Conservation (phyloP, 2,797 vertebrate genomes). For the Phataginus tetradactyla region DNA sequence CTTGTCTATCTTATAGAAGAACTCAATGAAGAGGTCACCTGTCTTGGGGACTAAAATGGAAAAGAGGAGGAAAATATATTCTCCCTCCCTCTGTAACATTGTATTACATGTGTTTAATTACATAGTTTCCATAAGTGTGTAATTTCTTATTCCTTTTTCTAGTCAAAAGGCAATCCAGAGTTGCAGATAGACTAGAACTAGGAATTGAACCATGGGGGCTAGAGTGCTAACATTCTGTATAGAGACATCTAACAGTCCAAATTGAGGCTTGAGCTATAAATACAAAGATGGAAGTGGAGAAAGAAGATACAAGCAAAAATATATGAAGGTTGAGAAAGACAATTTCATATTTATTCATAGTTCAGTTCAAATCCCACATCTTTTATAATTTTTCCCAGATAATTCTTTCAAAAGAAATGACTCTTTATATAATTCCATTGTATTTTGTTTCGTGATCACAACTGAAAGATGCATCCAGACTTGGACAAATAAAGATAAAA, state of each 20-base stretch:
- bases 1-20: neutral
- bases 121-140: neutral
- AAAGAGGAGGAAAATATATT: neutral
- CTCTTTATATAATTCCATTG: neutral
- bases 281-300: neutral
- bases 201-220: neutral
- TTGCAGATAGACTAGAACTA: neutral
- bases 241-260: neutral
- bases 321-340: neutral
- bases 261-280: neutral
- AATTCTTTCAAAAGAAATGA: neutral
- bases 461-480: neutral
- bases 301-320: neutral
- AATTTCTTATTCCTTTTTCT: neutral
- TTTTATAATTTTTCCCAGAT: neutral
- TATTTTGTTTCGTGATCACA: neutral
- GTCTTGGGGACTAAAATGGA: neutral
- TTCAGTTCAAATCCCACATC: neutral
- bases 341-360: neutral
- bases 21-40: neutral
- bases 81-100: neutral
- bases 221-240: neutral
- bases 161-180: neutral
- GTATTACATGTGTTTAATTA: neutral
- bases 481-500: neutral